Evolutionary conservation across 2,797 vertebrate genomes (phyloP).

Genomic region (Lepilemur septentrionalis): DNA sequence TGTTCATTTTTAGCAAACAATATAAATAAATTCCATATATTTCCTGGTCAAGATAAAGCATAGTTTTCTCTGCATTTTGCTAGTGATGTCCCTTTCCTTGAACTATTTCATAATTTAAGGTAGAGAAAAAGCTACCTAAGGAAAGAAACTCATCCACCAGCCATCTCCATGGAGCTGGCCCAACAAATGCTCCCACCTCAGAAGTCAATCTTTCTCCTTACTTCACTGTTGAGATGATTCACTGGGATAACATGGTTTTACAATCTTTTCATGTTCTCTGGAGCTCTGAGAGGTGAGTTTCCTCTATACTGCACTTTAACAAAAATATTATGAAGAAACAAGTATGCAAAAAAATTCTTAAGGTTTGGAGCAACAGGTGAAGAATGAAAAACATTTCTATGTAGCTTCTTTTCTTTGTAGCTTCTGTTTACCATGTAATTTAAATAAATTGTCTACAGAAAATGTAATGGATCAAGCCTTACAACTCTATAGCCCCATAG

Average conservation of each 20-base stretch:
- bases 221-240: neutral
- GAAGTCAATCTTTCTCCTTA: neutral
- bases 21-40: neutral
- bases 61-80: neutral
- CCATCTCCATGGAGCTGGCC: neutral
- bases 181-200: neutral
- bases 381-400: neutral
- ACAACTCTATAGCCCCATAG: accelerated
- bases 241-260: neutral
- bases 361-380: neutral
- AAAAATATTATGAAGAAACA: neutral
- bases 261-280: neutral
- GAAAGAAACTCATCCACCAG: neutral
- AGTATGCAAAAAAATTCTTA: neutral
- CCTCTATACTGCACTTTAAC: neutral
- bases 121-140: neutral
- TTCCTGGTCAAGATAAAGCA: neutral
- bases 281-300: neutral
- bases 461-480: neutral
- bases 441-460: neutral
- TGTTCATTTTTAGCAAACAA: neutral
- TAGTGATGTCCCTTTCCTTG: neutral
- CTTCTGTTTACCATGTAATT: neutral
- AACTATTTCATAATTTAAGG: neutral
- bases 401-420: neutral